These are phyloP conservation scores for Gnathonemus longibarbis DNA, from an alignment of 2,113 vertebrate species.

Conservation along the genomic window DNA sequence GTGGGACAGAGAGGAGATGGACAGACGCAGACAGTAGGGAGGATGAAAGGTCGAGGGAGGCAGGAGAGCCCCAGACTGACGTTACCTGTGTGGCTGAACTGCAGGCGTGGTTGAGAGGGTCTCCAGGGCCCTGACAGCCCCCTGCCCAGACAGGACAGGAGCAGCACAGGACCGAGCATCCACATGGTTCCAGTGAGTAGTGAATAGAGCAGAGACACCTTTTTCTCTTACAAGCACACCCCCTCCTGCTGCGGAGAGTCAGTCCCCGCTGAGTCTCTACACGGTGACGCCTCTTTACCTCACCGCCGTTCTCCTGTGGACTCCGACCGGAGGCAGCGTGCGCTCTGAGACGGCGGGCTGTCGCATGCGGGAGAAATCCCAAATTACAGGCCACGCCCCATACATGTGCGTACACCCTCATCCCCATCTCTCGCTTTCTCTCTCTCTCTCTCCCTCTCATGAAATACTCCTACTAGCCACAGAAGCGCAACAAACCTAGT, in stretches of 20 bases:
- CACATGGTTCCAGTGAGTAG: constrained; percentile 39
- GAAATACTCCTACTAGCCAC: background rate
- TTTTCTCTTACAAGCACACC: background rate
- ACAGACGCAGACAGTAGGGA: background rate
- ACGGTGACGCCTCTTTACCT: constrained; percentile 5
- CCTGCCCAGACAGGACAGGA: constrained; percentile 42
- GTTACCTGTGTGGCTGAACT: constrained; percentile 59
- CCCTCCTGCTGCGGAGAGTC: background rate
- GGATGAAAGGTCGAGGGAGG: background rate
- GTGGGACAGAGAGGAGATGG: background rate
- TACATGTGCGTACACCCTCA: background rate
- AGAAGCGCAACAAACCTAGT: constrained; percentile 2
- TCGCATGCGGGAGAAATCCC: constrained; percentile 10
- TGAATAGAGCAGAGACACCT: background rate
- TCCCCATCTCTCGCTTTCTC: constrained; percentile 14
- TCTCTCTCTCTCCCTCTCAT: background rate
- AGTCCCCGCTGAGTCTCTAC: background rate
- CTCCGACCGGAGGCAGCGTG: background rate
- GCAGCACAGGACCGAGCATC: constrained; percentile 38
- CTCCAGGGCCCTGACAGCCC: constrained; percentile 50
- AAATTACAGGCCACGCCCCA: constrained; percentile 19
- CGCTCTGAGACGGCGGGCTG: background rate
- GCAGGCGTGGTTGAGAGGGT: constrained; percentile 58
- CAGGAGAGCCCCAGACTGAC: background rate
- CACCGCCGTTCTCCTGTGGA: background rate